These are phyloP conservation scores for Exocentrus adspersus DNA, from an alignment of 2,888 invertebrate species.

Conservation along the genomic window DNA sequence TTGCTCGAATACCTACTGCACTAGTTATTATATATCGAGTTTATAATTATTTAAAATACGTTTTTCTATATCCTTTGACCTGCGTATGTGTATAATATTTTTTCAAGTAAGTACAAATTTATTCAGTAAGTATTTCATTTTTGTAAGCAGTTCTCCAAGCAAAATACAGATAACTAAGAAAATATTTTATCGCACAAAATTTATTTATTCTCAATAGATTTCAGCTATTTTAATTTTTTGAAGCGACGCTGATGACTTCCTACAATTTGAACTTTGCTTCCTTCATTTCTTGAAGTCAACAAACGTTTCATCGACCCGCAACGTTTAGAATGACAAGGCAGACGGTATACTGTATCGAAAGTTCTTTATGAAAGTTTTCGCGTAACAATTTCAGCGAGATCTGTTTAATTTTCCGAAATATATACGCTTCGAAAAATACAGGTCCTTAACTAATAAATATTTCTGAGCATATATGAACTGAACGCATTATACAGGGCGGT, in stretches of 20 bases:
- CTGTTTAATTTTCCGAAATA: constrained; percentile 42
- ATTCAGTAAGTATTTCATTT: neutral
- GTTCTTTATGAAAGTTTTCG: constrained; percentile 47
- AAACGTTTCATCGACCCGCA: constrained; percentile 60
- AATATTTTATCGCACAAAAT: neutral
- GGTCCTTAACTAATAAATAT: no score
- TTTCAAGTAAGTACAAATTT: no score
- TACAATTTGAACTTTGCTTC: constrained; percentile 31
- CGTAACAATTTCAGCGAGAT: constrained; percentile 53
- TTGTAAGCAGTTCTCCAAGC: neutral
- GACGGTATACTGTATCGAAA: constrained; percentile 46
- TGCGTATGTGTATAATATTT: no score
- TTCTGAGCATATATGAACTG: no score
- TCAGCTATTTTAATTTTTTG: constrained; percentile 1
- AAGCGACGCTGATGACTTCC: constrained; percentile 32
- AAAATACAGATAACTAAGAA: neutral
- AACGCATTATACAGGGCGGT: no score
- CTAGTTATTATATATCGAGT: no score
- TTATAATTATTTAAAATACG: no score
- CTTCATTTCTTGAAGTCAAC: constrained; percentile 58
- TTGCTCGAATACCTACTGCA: no score
- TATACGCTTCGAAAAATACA: no score
- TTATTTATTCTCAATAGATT: neutral
- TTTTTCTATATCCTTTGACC: no score
- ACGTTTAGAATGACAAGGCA: constrained; percentile 58